Evolutionary conservation across 2,888 invertebrate genomes (phyloP), one percentile per base, ranked within the genome.

Genomic region (Phengaris alcon): DNA sequence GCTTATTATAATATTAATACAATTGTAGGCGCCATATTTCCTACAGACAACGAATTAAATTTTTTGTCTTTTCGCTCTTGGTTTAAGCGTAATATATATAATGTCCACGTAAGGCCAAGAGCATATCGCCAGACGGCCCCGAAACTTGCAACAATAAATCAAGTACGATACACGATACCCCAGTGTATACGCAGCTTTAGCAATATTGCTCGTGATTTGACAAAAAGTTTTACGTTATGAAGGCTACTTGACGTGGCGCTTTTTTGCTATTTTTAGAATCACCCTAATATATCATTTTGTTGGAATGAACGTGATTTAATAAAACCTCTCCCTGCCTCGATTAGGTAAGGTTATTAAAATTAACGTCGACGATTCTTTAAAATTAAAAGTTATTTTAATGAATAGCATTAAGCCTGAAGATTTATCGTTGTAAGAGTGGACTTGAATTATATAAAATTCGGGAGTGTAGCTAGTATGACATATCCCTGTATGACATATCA

Each of bases 211-310:
- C 59, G 57, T 75, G 75, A 75, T 72, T 75, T 52, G 59, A 72
- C 75, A 75, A 75, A 75, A 72, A 72, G 64, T 51, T 75, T 35
- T 59, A 70, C 72, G 76, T 77, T 76, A 77, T 77, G 75, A 76
- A 72, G 76, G 75, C 75, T 70, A 73, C 55, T 76, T 77, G 77
- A 76, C 77, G 59, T 52, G 73, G 77, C 75, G 68, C 73, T 77
- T 77, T 77, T 77, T 69, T 68, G 75, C 72, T 72, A 72, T 72
- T 72, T 72, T 72, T 72, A 72, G 35, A 72, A 77, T 74, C 74
- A 74, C 77, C 74, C 55, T 74, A 74, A 74, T 55, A 73, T 68
- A 48, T 75, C 64, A 75, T 70, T 75, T 52, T 72, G 52, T 0
- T 12, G 13, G 54, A 73, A 73, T 68, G 35, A 72, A 72, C 52